A percentile compares a stretch with the other conserved stretches of the same genome.
Conservation (phyloP, 37 sponge, comb jelly and placozoan species). For the Axinella damicornis region DNA sequence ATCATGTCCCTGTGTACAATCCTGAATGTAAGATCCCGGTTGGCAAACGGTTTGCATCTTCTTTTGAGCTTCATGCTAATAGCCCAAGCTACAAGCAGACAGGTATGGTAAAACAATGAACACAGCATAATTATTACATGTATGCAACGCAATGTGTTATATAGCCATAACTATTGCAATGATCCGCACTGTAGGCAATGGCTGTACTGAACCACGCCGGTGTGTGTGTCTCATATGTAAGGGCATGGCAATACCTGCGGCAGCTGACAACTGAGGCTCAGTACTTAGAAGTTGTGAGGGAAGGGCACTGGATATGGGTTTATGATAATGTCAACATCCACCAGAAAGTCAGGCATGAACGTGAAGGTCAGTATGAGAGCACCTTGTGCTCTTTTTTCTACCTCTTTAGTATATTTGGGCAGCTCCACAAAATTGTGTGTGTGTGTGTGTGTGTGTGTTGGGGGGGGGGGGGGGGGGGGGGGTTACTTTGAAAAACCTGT, state of each 20-base stretch:
- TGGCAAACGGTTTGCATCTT: neutral
- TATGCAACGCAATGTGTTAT: neutral
- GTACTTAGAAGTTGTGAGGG: conserved; percentile 8
- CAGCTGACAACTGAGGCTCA: conserved; percentile 13
- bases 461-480: no score
- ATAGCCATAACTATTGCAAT: neutral
- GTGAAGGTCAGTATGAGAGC: conserved; percentile 5
- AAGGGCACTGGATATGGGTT: conserved; percentile 29
- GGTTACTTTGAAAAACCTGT: no score
- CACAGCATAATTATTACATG: neutral
- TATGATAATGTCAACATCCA: conserved; percentile 22
- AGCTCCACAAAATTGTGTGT: no score
- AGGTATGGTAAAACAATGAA: conserved; percentile 5
- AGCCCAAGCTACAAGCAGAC: neutral
- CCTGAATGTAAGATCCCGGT: neutral
- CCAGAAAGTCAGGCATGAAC: conserved; percentile 23
- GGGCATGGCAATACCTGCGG: conserved; percentile 19
- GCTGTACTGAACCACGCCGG: conserved; percentile 17
- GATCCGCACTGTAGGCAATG: conserved; percentile 5
- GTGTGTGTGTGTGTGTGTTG: no score
- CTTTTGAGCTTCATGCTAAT: conserved; percentile 12
- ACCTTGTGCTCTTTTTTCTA: neutral
- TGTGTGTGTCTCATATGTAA: conserved; percentile 26
- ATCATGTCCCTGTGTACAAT: neutral
- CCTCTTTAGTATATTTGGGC: no score